These are phyloP conservation scores for Cyclina sinensis DNA, from an alignment of 1,140 invertebrate species.

Conservation along the genomic window DNA sequence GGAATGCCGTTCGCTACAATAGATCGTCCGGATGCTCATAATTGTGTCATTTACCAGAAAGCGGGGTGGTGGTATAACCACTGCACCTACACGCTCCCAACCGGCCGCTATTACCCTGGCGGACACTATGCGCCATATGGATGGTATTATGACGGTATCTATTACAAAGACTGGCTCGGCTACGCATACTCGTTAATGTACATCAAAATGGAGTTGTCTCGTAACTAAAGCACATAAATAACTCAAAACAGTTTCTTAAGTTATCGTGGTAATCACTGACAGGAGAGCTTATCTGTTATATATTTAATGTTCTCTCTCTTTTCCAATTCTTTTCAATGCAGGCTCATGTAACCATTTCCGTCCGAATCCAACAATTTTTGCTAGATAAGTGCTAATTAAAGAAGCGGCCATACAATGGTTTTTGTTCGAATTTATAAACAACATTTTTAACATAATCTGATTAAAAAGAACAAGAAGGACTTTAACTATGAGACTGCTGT, in stretches of 20 bases:
- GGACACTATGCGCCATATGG: slow-evolving; percentile 67
- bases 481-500: too few species aligned
- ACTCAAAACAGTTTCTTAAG: not conserved
- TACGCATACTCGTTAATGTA: slow-evolving; percentile 70
- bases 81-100: slow-evolving; percentile 71
- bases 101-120: slow-evolving; percentile 69
- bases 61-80: slow-evolving; percentile 72
- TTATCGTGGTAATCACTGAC: not conserved
- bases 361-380: not conserved
- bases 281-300: not conserved
- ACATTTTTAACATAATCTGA: too few species aligned
- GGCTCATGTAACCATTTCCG: not conserved
- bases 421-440: too few species aligned
- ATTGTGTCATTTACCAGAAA: slow-evolving; percentile 59
- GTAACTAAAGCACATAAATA: not conserved
- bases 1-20: slow-evolving; percentile 67
- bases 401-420: too few species aligned
- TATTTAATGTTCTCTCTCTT: not conserved
- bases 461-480: too few species aligned
- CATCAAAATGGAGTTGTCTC: slow-evolving; percentile 64
- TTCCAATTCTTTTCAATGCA: too few species aligned
- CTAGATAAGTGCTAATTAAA: too few species aligned
- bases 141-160: slow-evolving; percentile 73
- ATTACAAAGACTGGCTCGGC: slow-evolving; percentile 72
- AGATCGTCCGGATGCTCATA: slow-evolving; percentile 64